Conservation (phyloP, 2,797 vertebrate genomes). For the Dermochelys coriacea region DNA sequence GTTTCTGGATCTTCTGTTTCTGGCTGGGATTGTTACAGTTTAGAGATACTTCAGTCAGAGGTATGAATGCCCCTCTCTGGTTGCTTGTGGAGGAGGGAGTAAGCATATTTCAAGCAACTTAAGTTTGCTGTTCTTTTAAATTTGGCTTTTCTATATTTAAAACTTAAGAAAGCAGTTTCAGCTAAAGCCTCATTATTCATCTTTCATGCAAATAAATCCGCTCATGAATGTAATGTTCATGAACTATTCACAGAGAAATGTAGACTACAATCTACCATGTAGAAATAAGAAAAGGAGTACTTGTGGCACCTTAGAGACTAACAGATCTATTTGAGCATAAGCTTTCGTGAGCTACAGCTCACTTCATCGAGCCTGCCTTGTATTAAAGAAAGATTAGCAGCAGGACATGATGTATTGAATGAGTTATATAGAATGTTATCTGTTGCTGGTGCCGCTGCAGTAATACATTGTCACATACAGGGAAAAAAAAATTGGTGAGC, state of each 20-base stretch:
- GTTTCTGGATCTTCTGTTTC: neutral
- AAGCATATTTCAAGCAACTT: neutral
- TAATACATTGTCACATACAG: constrained; percentile 40
- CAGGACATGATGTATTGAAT: constrained; percentile 19
- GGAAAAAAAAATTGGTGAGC: constrained; percentile 16
- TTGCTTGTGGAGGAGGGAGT: neutral
- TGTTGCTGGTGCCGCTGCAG: constrained; percentile 50
- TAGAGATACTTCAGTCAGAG: neutral
- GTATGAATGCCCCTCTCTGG: neutral
- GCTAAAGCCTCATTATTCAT: neutral
- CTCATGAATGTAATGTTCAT: neutral
- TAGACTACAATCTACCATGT: neutral
- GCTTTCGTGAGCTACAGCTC: too few relatives aligned
- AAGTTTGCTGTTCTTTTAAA: neutral
- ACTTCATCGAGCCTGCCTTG: neutral
- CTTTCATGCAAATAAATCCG: neutral
- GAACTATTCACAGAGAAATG: too few relatives aligned
- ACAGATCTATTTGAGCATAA: too few relatives aligned
- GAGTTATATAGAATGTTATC: constrained; percentile 32
- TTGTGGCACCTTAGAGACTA: too few relatives aligned
- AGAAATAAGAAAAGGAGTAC: neutral
- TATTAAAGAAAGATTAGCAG: constrained; percentile 15
- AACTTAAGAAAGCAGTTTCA: neutral
- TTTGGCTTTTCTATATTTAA: neutral
- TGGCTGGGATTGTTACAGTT: neutral